Base-by-base conservation (phyloP, 2,888 invertebrate species). In the Malthinus seriepunctatus region DNA sequence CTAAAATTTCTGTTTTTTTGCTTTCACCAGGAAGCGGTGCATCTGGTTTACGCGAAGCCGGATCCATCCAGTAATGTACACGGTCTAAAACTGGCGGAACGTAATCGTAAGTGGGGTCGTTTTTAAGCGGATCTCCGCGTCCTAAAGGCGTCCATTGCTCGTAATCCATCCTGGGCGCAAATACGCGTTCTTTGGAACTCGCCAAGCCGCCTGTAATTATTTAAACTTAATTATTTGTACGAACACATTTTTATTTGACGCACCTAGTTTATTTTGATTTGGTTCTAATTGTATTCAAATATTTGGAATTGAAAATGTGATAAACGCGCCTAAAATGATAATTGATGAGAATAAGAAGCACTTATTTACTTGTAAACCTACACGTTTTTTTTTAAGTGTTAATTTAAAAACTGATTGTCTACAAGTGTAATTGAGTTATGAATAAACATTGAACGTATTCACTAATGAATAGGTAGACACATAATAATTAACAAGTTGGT, bases 131-230 rank as follows among this genome's bases (percentile, higher is more conserved):
- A 76, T 92, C 91, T 0, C 91, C 91, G 54, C 88, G 86, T 4
- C 91, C 92, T 39, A 92, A 82, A 0, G 92, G 92, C 63, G 88
- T 89, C 92, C 91, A 92, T 76, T 91, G 90, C 69, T 91, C 90
- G 76, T 91, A 91, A 73, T 91, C 90, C 85, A 91, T 86, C 9
- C 90, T 84, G 1, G 90, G 91, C 1, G 88, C 86, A 71, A 89
- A 88, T 59, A 86, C 76, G 8, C 80, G 75, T 50, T 78, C 73
- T 62, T 75, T 73, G 32, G 57, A 48, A 44, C 39, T 59, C 8
- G 61, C 57, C 39, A 54, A 48, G 38, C 66, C 69, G 62, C 67
- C 71, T 71, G 64, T 39, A 42, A 42, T 42, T 5, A 14, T 38
- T 3, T 8, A 23, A 23, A 23, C 2, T 23, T 23, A 3, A 23